A percentile compares a stretch with the other conserved stretches of the same genome.
Evolutionary conservation across 2,797 vertebrate species (phyloP).

Genomic region (Phoebastria nigripes): DNA sequence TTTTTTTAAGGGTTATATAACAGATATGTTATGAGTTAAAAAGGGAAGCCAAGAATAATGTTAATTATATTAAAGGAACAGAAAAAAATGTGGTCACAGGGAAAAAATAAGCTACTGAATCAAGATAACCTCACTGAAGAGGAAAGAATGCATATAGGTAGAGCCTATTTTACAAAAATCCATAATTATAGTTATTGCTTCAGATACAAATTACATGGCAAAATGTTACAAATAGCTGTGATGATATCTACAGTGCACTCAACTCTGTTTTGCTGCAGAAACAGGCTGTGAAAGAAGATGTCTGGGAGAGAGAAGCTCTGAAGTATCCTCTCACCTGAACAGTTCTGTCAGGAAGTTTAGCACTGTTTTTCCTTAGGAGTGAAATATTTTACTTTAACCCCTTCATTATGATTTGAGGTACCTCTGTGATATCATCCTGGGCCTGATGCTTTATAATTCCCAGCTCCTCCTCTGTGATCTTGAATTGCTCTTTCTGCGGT

Average conservation of each 20-base stretch:
- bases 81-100: neutral
- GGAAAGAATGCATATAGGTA: neutral
- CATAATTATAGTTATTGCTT: neutral
- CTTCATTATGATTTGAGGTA: neutral
- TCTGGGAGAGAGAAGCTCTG: neutral
- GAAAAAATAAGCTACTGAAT: neutral
- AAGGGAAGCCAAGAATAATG: slow-evolving; percentile 24
- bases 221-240: neutral
- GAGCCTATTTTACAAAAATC: neutral
- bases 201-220: neutral
- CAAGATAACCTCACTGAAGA: neutral
- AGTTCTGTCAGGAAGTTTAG: neutral
- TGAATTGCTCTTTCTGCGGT: neutral
- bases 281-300: neutral
- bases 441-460: neutral
- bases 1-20: slow-evolving; percentile 40
- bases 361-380: neutral
- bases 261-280: neutral
- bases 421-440: neutral
- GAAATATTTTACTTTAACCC: neutral
- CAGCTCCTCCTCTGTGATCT: neutral
- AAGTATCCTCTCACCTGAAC: neutral
- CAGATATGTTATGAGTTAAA: slow-evolving; percentile 19
- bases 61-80: slow-evolving; percentile 28
- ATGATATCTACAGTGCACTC: neutral